Evolutionary conservation across 2,797 vertebrate species (phyloP).

Genomic region (Pseudochirops corinnae): DNA sequence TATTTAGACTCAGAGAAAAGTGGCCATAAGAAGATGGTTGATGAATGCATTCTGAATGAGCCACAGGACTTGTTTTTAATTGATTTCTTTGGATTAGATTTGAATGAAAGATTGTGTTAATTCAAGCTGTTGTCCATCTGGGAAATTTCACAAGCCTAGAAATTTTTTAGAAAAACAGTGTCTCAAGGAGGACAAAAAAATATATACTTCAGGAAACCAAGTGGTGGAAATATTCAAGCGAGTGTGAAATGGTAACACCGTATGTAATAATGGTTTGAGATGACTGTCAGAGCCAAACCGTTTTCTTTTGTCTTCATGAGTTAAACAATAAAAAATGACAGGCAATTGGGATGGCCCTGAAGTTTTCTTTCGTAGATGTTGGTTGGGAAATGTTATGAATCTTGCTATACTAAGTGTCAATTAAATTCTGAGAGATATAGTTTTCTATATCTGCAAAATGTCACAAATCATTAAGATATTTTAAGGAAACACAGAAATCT

Average conservation of each 20-base stretch:
- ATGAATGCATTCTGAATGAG: neutral
- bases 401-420: conserved; percentile 56
- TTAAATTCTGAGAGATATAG: conserved; percentile 59
- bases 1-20: neutral
- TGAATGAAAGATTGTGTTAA: conserved; percentile 49
- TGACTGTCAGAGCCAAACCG: conserved; percentile 54
- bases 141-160: conserved; percentile 31
- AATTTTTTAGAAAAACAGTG: conserved; percentile 58
- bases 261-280: conserved; percentile 41
- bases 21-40: neutral
- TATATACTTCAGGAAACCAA: conserved; percentile 59
- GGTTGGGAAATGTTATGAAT: conserved; percentile 54
- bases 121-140: conserved; percentile 31
- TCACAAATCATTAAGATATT: conserved; percentile 54
- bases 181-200: neutral
- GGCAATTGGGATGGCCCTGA: conserved; percentile 46
- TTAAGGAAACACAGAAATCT: conserved; percentile 60
- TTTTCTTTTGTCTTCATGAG: conserved; percentile 15
- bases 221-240: conserved; percentile 62
- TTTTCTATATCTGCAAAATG: conserved; percentile 56
- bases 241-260: conserved; percentile 69
- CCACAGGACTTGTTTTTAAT: neutral
- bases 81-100: neutral
- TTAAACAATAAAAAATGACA: conserved; percentile 28
- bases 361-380: conserved; percentile 30